Percentiles rank a stretch among this genome's conserved stretches.
Evolutionary conservation across 1,140 invertebrate species (phyloP).

Genomic region (Hycleus cichorii): DNA sequence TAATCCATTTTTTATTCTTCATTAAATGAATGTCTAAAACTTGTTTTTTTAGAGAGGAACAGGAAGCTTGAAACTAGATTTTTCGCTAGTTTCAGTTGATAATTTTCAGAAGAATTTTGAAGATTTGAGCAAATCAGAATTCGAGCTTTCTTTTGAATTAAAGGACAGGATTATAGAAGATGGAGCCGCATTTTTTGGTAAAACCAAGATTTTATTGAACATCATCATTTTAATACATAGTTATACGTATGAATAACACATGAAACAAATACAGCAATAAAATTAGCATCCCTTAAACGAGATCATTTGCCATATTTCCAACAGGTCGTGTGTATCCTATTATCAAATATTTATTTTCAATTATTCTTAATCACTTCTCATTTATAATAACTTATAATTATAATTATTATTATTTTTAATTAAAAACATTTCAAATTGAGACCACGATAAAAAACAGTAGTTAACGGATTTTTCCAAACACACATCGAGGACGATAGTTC

Average conservation of each 20-base stretch:
- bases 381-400: slow-evolving; percentile 18
- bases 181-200: background rate
- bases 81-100: too few relatives aligned
- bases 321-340: slow-evolving; percentile 6
- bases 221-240: slow-evolving; percentile 28
- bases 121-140: too few relatives aligned
- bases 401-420: slow-evolving; percentile 18
- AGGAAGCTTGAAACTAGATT: too few relatives aligned
- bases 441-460: slow-evolving; percentile 25
- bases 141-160: too few relatives aligned
- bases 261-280: slow-evolving; percentile 28
- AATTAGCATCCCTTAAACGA: slow-evolving; percentile 27
- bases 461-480: slow-evolving; percentile 5
- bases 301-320: slow-evolving; percentile 20
- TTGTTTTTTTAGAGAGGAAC: too few relatives aligned
- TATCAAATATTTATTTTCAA: too few relatives aligned
- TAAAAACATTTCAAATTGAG: slow-evolving; percentile 27
- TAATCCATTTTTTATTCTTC: too few relatives aligned
- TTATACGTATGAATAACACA: slow-evolving; percentile 34
- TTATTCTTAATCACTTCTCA: background rate
- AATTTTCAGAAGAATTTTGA: too few relatives aligned
- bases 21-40: too few relatives aligned
- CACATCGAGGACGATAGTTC: background rate
- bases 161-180: background rate
- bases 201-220: slow-evolving; percentile 27